Conservation (phyloP, 53 echinoderm and acorn worm species). For the Temnopleurus reevesii region DNA sequence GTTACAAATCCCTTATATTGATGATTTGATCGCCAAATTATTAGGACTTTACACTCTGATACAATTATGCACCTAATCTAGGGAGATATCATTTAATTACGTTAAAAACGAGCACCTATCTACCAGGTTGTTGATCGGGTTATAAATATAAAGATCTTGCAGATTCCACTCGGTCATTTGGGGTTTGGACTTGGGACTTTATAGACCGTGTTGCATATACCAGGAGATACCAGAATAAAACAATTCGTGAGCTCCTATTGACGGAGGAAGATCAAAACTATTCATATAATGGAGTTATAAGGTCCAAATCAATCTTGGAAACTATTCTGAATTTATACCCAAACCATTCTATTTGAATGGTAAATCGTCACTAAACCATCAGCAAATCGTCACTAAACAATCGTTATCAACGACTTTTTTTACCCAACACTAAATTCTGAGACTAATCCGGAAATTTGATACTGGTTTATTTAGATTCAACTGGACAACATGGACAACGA, state of each 20-base stretch:
- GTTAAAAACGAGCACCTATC: neutral
- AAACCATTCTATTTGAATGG: neutral
- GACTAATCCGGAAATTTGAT: neutral
- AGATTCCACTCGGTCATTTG: neutral
- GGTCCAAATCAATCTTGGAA: neutral
- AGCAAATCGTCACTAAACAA: neutral
- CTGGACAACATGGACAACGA: neutral
- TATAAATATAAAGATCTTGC: too few species aligned
- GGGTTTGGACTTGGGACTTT: neutral
- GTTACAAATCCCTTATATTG: too few species aligned
- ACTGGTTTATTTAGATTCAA: neutral
- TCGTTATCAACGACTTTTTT: neutral
- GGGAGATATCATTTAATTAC: neutral
- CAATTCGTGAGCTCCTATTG: neutral
- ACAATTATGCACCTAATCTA: too few species aligned
- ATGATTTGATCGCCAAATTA: too few species aligned
- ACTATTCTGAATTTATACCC: too few species aligned
- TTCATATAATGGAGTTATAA: neutral
- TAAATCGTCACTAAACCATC: too few species aligned
- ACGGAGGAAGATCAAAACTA: neutral
- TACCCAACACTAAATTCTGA: neutral
- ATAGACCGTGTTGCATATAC: neutral
- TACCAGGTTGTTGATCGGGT: too few species aligned
- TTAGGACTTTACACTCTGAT: too few species aligned
- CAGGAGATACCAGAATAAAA: too few species aligned